Base-by-base conservation (phyloP, 2,888 invertebrate genomes). In the Thera obeliscata region DNA sequence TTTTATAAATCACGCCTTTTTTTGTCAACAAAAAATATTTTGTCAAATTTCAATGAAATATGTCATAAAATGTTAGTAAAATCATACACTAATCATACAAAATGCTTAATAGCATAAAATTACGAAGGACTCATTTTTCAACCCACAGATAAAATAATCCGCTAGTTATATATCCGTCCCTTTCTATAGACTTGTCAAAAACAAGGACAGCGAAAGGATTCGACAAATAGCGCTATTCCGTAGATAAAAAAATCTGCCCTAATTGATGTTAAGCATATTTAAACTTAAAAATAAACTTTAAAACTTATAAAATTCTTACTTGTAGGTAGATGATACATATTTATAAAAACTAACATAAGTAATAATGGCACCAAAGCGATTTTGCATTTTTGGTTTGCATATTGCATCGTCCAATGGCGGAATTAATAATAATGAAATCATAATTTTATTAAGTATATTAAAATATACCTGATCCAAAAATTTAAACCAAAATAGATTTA, bases 341-440 rank as follows among this genome's bases (percentile, higher is more conserved):
- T 56, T 38, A 56, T 12, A 41, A 9, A 38, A 57, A 49, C 38
- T 33, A 50, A 63, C 36, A 55, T 48, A 65, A 58, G 35, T 58
- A 36, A 60, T 38, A 59, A 65, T 65, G 64, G 64, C 64, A 65
- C 64, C 64, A 4, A 49, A 60, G 55, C 48, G 48, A 49, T 59
- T 60, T 59, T 36, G 36, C n/a, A 49, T 58, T 59, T 56, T 60
- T 65, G 64, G 64, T 55, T 59, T 38, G 36, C 64, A 64, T 52
- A 57, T 64, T 57, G 35, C 57, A 57, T 12, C 57, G 52, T 52
- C 11, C 5, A 63, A 43, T 35, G 50, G 36, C n/a, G 52, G 50
- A 7, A 12, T 22, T 48, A 6, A 35, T 5, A 56, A 56, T 38
- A 56, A 55, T 36, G 35, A 33, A 49, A 41, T 33, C 33, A n/a